Conservation (phyloP, 2,888 invertebrate species). For the Xestia ashworthii region DNA sequence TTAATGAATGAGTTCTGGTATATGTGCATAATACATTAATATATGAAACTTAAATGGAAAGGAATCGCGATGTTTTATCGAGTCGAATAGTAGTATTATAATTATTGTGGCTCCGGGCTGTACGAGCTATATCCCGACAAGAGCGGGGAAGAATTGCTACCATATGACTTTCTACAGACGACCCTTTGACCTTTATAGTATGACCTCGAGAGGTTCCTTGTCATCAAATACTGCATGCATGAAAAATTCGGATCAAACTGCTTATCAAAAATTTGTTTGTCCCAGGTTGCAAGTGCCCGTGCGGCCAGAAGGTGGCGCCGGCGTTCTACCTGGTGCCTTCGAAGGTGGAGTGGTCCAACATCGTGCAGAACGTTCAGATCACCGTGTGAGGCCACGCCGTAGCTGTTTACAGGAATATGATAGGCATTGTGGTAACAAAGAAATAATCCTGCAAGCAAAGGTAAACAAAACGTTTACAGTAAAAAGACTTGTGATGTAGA, state of each 20-base stretch:
- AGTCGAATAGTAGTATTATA: background rate
- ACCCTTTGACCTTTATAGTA: background rate
- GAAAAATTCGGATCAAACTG: background rate
- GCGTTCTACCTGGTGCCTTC: conserved; percentile 97
- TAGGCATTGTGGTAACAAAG: background rate
- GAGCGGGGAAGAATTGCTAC: too few species aligned
- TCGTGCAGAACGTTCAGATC: conserved; percentile 96
- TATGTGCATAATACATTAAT: background rate
- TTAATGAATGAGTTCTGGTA: background rate
- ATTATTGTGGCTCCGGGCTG: background rate
- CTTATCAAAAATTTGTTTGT: conserved; percentile 22
- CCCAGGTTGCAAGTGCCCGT: conserved; percentile 96
- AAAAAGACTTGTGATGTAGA: background rate
- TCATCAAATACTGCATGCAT: background rate
- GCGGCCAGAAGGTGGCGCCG: conserved; percentile 96
- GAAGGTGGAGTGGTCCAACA: conserved; percentile 97
- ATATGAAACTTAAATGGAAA: background rate
- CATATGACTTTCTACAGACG: background rate
- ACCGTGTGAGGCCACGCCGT: conserved; percentile 90
- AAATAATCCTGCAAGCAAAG: background rate
- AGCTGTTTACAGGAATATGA: background rate
- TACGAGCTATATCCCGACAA: background rate
- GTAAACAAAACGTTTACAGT: background rate
- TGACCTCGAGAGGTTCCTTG: background rate
- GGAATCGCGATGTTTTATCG: background rate